Percentiles rank a stretch among this genome's conserved stretches.
These are phyloP conservation scores for Cheilosia soror DNA, from an alignment of 2,888 invertebrate genomes.

Conservation along the genomic window DNA sequence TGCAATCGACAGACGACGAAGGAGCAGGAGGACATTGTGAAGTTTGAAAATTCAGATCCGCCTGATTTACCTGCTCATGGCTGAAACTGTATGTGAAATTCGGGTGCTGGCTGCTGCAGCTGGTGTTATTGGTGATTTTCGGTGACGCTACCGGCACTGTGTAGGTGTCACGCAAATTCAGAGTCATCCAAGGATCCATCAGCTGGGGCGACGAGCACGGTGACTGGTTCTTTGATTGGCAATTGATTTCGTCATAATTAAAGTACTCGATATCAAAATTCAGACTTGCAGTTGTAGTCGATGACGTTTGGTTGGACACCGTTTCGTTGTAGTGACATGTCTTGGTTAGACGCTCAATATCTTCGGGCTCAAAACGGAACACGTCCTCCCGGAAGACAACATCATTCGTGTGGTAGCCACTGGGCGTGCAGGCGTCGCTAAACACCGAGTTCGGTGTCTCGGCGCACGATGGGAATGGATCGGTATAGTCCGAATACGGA, in stretches of 20 bases:
- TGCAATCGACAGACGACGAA: slow-evolving; percentile 11
- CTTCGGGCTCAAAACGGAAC: slow-evolving; percentile 84
- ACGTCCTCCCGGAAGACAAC: slow-evolving; percentile 78
- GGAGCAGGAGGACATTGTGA: slow-evolving; percentile 25
- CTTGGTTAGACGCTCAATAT: slow-evolving; percentile 82
- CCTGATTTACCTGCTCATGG: slow-evolving; percentile 37
- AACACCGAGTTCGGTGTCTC: slow-evolving; percentile 83
- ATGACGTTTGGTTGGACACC: slow-evolving; percentile 32
- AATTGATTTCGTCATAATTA: slow-evolving; percentile 84
- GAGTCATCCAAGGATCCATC: slow-evolving; percentile 82
- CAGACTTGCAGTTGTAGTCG: slow-evolving; percentile 74
- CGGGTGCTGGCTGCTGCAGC: slow-evolving; percentile 75
- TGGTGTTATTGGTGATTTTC: slow-evolving; percentile 65
- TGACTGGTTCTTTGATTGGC: slow-evolving; percentile 84
- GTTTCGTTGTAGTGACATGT: slow-evolving; percentile 66
- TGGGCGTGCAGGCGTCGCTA: slow-evolving; percentile 76
- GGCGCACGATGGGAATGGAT: slow-evolving; percentile 80
- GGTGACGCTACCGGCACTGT: slow-evolving; percentile 64
- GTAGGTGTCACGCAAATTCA: slow-evolving; percentile 79
- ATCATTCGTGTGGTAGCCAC: slow-evolving; percentile 43
- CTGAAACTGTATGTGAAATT: slow-evolving; percentile 41
- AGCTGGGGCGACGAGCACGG: slow-evolving; percentile 83
- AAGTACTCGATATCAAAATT: slow-evolving; percentile 83
- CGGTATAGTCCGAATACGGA: slow-evolving; percentile 80
- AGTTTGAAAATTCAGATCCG: slow-evolving; percentile 11